phyloP scores from a whole-genome alignment of 2,888 invertebrate species.

The Buathra laborator region DNA sequence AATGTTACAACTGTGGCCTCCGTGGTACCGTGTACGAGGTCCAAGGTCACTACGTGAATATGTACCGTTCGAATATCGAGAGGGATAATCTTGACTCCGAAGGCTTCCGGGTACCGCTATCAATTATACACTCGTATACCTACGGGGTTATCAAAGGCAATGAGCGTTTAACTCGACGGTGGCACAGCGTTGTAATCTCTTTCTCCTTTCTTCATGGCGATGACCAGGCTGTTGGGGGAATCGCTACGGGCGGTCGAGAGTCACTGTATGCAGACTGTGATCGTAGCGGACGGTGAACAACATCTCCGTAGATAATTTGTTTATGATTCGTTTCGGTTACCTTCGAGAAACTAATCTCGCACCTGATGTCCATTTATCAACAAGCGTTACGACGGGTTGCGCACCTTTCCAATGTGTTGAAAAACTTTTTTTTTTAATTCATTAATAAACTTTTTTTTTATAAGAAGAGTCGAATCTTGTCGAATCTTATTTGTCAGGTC shows the following conservation, averaged over 20 bases:
- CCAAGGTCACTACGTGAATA: constrained; percentile 66
- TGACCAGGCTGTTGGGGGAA: background rate
- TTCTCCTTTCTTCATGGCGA: constrained; percentile 4
- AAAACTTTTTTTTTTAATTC: background rate
- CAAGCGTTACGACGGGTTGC: background rate
- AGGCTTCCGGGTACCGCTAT: constrained; percentile 67
- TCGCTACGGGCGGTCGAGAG: constrained; percentile 35
- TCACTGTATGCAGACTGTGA: constrained; percentile 17
- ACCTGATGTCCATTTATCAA: constrained; percentile 10
- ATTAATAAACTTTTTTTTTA: background rate
- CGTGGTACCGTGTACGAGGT: constrained; percentile 59
- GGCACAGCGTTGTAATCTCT: constrained; percentile 37
- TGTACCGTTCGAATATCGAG: constrained; percentile 67
- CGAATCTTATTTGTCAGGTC: background rate
- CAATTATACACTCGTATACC: constrained; percentile 61
- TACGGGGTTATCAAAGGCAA: constrained; percentile 63
- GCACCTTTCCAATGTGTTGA: background rate
- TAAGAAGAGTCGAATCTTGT: background rate
- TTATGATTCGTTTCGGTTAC: background rate
- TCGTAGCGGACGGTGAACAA: constrained; percentile 9
- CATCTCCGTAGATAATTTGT: constrained; percentile 10
- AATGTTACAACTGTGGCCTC: constrained; percentile 41
- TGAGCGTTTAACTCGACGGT: constrained; percentile 62
- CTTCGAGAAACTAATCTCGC: constrained; percentile 31
- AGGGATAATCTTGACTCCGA: constrained; percentile 63